Conservation (phyloP, 2,797 vertebrate species). For the Alauda arvensis region DNA sequence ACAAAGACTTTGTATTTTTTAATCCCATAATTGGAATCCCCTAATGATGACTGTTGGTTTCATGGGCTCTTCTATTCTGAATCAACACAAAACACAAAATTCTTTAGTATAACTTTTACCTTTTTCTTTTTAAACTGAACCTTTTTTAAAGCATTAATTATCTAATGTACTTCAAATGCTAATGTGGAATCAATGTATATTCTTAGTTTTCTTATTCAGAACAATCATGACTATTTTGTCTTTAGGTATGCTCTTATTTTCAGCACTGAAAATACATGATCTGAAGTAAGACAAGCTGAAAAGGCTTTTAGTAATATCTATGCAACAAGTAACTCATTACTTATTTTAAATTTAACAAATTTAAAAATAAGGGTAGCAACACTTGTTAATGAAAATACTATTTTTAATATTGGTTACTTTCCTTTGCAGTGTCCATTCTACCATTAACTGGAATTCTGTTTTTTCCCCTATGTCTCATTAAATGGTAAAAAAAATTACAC, state of each 20-base stretch:
- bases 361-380: not conserved
- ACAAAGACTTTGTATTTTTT: not conserved
- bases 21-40: not conserved
- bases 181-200: not conserved
- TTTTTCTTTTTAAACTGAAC: not conserved
- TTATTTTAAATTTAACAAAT: too few species aligned
- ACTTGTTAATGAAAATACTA: not conserved
- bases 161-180: not conserved
- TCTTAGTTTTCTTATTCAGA: not conserved
- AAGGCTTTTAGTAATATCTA: not conserved
- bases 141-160: not conserved
- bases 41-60: not conserved
- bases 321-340: not conserved
- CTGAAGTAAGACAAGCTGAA: not conserved
- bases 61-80: not conserved
- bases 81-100: not conserved
- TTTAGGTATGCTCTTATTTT: not conserved
- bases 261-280: not conserved
- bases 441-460: constrained; percentile 21
- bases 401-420: constrained; percentile 21
- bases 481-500: not conserved
- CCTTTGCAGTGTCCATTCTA: not conserved
- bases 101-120: not conserved
- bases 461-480: not conserved
- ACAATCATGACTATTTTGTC: not conserved